Evolutionary conservation across 1,140 invertebrate species (phyloP).

Genomic region (Micrasema minimum): DNA sequence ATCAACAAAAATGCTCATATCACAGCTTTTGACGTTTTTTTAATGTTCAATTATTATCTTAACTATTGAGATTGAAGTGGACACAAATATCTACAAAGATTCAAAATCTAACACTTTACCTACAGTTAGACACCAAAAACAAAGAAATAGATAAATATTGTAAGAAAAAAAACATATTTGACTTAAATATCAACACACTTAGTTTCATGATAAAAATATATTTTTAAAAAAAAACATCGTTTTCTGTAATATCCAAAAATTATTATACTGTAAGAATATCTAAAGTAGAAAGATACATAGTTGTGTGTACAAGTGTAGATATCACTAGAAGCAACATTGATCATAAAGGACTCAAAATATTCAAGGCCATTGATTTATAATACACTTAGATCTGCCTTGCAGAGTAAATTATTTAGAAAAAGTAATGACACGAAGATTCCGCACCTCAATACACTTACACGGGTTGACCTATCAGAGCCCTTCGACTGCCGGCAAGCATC

Average conservation of each 20-base stretch:
- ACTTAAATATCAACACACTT: constrained; percentile 21
- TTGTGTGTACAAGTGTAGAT: background rate
- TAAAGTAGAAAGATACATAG: too few relatives aligned
- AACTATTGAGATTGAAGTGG: constrained; percentile 53
- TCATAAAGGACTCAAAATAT: too few relatives aligned
- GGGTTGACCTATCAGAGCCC: too few relatives aligned
- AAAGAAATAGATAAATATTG: too few relatives aligned
- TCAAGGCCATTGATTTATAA: too few relatives aligned
- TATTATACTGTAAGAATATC: background rate
- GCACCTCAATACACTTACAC: too few relatives aligned
- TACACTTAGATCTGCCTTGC: too few relatives aligned
- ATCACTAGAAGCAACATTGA: constrained; percentile 18
- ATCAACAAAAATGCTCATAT: constrained; percentile 50
- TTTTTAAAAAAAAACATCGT: background rate
- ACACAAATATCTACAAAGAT: constrained; percentile 51
- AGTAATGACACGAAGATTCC: too few relatives aligned
- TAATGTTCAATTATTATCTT: constrained; percentile 50
- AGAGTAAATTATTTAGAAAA: too few relatives aligned
- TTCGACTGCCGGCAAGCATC: too few relatives aligned
- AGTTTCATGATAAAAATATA: background rate
- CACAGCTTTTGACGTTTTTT: constrained; percentile 54
- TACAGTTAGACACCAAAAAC: background rate
- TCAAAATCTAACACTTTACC: constrained; percentile 24
- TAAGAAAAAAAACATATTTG: constrained; percentile 4
- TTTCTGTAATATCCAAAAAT: background rate